Conservation (phyloP, 2,888 invertebrate genomes). For the Pseudoips prasinana region DNA sequence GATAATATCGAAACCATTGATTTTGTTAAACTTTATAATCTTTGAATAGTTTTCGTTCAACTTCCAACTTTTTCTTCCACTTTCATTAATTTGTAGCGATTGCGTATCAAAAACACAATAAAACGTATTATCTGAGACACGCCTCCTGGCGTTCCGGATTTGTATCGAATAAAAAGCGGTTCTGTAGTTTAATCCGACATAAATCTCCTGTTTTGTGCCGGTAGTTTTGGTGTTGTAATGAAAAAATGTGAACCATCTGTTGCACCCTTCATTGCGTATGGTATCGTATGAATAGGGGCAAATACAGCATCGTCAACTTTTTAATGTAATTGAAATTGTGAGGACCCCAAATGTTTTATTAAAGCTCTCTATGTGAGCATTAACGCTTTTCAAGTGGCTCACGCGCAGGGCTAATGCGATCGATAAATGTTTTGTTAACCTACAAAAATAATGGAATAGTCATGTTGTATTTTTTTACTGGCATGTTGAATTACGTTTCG, state of each 20-base stretch:
- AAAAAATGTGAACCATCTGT: slow-evolving; percentile 79
- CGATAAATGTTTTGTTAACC: slow-evolving; percentile 17
- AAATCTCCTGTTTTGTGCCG: slow-evolving; percentile 67
- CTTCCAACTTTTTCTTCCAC: slow-evolving; percentile 28
- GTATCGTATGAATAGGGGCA: slow-evolving; percentile 62
- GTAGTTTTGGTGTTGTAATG: slow-evolving; percentile 71
- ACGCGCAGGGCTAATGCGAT: slow-evolving; percentile 26
- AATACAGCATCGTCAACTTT: slow-evolving; percentile 70
- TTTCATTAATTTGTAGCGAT: slow-evolving; percentile 38
- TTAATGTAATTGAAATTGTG: slow-evolving; percentile 78
- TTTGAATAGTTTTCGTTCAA: slow-evolving; percentile 11
- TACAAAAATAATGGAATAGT: slow-evolving; percentile 3
- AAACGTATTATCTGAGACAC: slow-evolving; percentile 58
- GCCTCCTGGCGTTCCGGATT: slow-evolving; percentile 71
- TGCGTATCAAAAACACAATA: slow-evolving; percentile 56
- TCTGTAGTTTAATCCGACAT: slow-evolving; percentile 74
- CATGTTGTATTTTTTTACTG: not conserved
- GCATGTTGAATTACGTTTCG: no score
- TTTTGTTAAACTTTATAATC: slow-evolving; percentile 29
- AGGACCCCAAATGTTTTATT: slow-evolving; percentile 73
- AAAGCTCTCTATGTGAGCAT: slow-evolving; percentile 55
- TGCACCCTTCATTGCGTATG: slow-evolving; percentile 77
- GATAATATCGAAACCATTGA: slow-evolving; percentile 54
- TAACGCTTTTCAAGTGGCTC: slow-evolving; percentile 49
- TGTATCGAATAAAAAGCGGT: slow-evolving; percentile 68